Conservation (phyloP, 2,888 invertebrate species). For the Rhagonycha lutea region DNA sequence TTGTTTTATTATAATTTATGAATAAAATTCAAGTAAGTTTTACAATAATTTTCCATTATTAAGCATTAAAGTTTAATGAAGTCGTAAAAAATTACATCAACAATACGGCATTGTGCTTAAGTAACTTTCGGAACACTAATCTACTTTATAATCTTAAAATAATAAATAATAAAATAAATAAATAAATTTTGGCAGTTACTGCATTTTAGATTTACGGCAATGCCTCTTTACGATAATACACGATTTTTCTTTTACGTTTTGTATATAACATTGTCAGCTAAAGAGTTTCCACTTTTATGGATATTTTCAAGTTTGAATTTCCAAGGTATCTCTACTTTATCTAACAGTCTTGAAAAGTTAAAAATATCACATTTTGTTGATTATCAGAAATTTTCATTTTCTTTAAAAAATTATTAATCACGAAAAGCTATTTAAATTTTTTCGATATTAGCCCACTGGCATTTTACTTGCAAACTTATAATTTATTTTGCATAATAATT, state of each 20-base stretch:
- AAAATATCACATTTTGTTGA: background rate
- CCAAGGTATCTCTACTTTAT: background rate
- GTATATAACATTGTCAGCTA: constrained; percentile 19
- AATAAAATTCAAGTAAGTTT: background rate
- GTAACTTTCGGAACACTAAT: background rate
- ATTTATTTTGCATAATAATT: background rate
- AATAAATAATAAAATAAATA: background rate
- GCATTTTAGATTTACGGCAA: constrained; percentile 1
- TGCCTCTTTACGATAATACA: constrained; percentile 30
- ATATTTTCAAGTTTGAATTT: background rate
- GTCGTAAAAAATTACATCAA: background rate
- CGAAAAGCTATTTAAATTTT: background rate
- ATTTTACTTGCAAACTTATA: background rate
- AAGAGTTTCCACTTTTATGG: background rate
- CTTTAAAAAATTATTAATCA: background rate
- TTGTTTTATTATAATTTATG: background rate
- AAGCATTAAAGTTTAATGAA: background rate
- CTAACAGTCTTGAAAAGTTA: background rate
- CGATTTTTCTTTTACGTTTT: constrained; percentile 25
- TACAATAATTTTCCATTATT: background rate
- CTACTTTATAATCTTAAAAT: background rate
- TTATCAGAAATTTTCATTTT: background rate
- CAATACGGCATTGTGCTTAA: background rate
- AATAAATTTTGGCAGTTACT: background rate
- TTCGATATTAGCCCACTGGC: background rate